Evolutionary conservation across 2,113 vertebrate genomes (phyloP).

Genomic region (Cephalopterus ornatus): DNA sequence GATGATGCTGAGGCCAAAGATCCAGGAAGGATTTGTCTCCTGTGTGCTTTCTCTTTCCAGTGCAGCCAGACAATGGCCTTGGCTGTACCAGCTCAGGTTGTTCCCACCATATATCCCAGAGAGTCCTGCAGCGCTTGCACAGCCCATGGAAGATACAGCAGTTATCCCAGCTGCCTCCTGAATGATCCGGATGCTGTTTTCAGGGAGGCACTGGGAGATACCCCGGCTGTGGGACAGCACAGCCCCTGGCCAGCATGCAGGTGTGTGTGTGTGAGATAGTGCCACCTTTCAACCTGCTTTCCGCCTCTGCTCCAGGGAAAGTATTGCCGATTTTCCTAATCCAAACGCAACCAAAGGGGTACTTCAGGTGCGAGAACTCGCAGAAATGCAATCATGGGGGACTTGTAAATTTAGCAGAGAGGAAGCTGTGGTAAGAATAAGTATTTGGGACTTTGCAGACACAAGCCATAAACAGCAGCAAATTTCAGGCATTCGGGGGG

Average conservation of each 20-base stretch:
- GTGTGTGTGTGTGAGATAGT: neutral
- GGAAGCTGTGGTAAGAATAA: neutral
- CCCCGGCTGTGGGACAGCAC: neutral
- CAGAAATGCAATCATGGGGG: neutral
- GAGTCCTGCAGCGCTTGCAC: neutral
- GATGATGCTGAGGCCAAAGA: neutral
- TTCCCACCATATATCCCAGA: neutral
- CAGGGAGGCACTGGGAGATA: neutral
- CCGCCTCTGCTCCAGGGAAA: neutral
- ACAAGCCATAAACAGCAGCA: neutral
- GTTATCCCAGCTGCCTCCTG: neutral
- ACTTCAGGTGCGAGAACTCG: rapidly evolving
- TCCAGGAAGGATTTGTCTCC: neutral
- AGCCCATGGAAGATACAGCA: neutral
- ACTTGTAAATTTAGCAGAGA: neutral
- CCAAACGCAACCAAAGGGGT: neutral
- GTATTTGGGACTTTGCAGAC: neutral
- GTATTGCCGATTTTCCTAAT: neutral
- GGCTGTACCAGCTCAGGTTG: neutral
- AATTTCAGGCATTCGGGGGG: neutral
- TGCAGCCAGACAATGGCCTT: rapidly evolving
- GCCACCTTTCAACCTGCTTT: neutral
- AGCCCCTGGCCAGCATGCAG: neutral
- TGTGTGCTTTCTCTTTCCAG: neutral
- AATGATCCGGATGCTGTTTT: neutral